These are phyloP conservation scores for Noctilio leporinus DNA, from an alignment of 2,113 vertebrate genomes.

Conservation along the genomic window DNA sequence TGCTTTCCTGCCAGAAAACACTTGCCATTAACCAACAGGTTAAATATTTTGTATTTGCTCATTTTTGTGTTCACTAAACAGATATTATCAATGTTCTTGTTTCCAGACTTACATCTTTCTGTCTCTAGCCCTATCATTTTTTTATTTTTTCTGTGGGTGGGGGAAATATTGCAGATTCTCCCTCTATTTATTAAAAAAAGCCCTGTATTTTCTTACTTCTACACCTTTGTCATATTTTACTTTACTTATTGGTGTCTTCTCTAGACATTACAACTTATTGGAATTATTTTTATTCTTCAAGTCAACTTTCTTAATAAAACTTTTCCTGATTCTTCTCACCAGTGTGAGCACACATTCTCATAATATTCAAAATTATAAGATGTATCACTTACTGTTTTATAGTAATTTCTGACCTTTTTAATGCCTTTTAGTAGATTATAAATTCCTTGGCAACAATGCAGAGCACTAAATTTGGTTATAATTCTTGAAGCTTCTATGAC, in stretches of 20 bases:
- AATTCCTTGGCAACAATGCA: conserved; percentile 43
- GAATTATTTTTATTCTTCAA: conserved; percentile 21
- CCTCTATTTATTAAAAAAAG: neutral
- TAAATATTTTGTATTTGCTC: neutral
- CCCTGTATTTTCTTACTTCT: neutral
- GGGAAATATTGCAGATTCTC: neutral
- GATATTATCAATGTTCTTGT: neutral
- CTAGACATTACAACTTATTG: neutral
- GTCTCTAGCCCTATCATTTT: neutral
- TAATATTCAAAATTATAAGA: neutral
- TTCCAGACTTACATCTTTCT: neutral
- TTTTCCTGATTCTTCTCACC: neutral
- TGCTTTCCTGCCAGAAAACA: neutral
- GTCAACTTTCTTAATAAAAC: neutral
- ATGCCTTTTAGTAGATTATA: conserved; percentile 44
- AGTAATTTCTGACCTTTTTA: conserved; percentile 48
- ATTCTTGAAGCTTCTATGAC: conserved; percentile 31
- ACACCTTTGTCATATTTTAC: neutral
- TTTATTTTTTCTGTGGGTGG: no score
- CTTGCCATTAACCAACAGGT: neutral
- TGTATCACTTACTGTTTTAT: conserved; percentile 31
- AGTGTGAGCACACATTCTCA: neutral
- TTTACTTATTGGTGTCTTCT: neutral
- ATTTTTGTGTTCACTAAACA: neutral
- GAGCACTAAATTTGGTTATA: conserved; percentile 50